These are phyloP conservation scores for Numida meleagris DNA, from an alignment of 2,113 vertebrate species.

Conservation along the genomic window DNA sequence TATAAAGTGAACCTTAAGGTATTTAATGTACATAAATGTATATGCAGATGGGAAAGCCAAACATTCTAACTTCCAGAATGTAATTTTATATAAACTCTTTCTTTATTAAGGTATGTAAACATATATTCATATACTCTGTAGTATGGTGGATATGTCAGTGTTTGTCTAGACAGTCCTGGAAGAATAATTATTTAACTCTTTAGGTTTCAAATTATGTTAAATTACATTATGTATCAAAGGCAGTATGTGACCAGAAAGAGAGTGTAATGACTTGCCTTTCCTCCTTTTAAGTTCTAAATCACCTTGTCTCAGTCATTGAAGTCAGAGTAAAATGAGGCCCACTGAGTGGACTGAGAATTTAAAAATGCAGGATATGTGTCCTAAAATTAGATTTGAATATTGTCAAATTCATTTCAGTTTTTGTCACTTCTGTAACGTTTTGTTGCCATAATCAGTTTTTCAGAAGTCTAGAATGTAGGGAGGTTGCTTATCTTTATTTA, in stretches of 20 bases:
- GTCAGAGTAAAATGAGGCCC: not conserved
- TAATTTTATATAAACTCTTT: constrained; percentile 12
- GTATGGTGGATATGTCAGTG: not conserved
- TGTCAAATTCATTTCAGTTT: not conserved
- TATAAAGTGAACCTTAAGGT: not conserved
- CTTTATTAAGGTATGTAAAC: not conserved
- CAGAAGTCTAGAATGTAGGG: not conserved
- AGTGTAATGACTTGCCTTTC: not conserved
- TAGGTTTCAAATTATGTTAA: constrained; percentile 32
- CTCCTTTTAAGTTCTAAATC: constrained; percentile 34
- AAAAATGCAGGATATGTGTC: not conserved
- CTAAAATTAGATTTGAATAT: not conserved
- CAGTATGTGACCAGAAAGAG: not conserved
- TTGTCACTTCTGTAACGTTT: not conserved
- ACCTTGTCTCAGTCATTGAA: not conserved
- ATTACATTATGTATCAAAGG: constrained; percentile 17
- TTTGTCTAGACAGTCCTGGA: constrained; percentile 58
- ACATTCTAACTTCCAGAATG: not conserved
- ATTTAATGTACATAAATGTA: not conserved
- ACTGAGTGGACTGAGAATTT: not conserved
- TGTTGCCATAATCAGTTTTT: not conserved
- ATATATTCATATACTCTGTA: not conserved
- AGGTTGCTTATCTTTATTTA: not conserved
- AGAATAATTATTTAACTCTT: constrained; percentile 11
- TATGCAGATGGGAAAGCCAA: not conserved